A percentile compares a stretch with the other conserved stretches of the same genome.
phyloP scores from a whole-genome alignment of 2,888 invertebrate genomes.

The Gymnosoma rotundatum region DNA sequence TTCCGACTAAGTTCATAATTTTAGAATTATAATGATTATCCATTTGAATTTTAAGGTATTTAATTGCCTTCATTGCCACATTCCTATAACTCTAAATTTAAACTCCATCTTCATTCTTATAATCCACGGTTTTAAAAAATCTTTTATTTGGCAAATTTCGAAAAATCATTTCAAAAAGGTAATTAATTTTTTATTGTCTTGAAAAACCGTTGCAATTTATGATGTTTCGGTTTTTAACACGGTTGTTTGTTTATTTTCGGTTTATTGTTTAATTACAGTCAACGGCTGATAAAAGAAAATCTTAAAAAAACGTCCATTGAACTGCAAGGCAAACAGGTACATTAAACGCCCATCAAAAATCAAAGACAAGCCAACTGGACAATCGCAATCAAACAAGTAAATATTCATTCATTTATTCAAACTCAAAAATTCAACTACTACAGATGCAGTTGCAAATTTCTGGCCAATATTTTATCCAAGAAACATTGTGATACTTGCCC shows the following conservation, averaged over 20 bases:
- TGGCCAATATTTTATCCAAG: slow-evolving; percentile 46
- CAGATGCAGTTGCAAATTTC: slow-evolving; percentile 30
- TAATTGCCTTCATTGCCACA: too few relatives aligned
- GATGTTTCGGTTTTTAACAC: slow-evolving; percentile 5
- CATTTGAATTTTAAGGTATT: too few relatives aligned
- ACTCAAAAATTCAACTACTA: slow-evolving; percentile 12
- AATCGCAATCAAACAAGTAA: slow-evolving; percentile 19
- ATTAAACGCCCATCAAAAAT: slow-evolving; percentile 69
- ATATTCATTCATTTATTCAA: slow-evolving; percentile 53
- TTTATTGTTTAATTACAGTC: slow-evolving; percentile 49
- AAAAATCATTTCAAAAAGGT: too few relatives aligned
- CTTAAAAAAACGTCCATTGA: slow-evolving; percentile 76
- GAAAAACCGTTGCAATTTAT: neutral
- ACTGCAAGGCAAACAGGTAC: slow-evolving; percentile 81
- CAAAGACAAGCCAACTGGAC: slow-evolving; percentile 56
- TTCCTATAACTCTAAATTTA: too few relatives aligned
- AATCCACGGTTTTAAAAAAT: too few relatives aligned
- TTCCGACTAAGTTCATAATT: too few relatives aligned
- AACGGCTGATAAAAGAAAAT: slow-evolving; percentile 49
- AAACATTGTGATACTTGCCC: slow-evolving; percentile 22
- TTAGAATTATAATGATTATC: too few relatives aligned
- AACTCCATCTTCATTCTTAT: too few relatives aligned
- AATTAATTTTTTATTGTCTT: too few relatives aligned
- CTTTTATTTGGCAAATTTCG: too few relatives aligned
- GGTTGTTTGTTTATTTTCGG: neutral